Evolutionary conservation across 2,888 invertebrate genomes (phyloP), one percentile per base, ranked within the genome.

Genomic region (Nemotelus nigrinus): DNA sequence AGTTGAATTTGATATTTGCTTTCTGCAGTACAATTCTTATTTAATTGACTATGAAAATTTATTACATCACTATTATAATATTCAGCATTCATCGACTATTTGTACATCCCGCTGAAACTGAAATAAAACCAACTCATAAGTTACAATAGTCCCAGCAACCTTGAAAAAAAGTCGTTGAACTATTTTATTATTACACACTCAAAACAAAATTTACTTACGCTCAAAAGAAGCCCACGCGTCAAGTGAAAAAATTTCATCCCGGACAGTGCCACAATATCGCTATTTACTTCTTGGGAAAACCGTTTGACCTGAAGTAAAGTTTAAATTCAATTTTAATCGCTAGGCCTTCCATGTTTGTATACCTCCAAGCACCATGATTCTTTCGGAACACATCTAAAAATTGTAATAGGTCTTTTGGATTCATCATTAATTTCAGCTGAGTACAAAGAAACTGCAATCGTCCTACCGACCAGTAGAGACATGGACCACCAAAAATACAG

Each of bases 111-210:
- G 86, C 75, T 89, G 89, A 80, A 90, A 90, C 82, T 90, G 90
- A 60, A 90, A 88, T 55, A 90, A 83, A 1, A 90, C 90, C 67
- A 90, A 83, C 82, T 90, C 90, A 81, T 90, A 90, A 0, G 90
- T 90, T 10, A 90, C 88, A 76, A 90, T 90, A 0, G 90, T 90
- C n/a, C 90, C 90, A 44, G 89, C 90, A 25, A 90, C 88, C 90
- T 90, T 80, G 45, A 82, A 78, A 77, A 41, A 10, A n/a, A n/a
- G 43, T 41, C 8, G 43, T 43, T 43, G 4, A 10, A 25, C 43
- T 2, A 63, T 5, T 63, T 58, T 63, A 6, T 7, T 53, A 53
- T 6, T 6, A 53, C 10, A 10, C 53, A 53, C 10, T 53, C 10
- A 53, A 53, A 7, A 6, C 10, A 10, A 53, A 10, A 6, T 63